Conservation (phyloP, 1,140 invertebrate genomes). For the Heliconius nattereri region DNA sequence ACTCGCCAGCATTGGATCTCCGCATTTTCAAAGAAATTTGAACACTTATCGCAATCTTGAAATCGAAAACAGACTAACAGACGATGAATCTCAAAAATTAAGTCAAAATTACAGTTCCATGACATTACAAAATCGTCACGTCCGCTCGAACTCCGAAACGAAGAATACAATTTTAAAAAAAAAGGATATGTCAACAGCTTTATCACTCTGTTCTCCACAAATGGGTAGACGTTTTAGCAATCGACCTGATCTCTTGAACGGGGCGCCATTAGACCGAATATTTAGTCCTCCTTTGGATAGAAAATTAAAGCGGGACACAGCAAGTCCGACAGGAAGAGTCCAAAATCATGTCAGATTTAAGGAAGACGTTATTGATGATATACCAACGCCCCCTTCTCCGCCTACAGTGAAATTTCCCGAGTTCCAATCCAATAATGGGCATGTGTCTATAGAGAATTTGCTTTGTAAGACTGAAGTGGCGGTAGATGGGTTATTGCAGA, state of each 20-base stretch:
- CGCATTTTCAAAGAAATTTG: conserved; percentile 81
- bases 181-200: conserved; percentile 74
- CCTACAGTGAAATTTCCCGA: conserved; percentile 74
- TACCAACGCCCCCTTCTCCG: conserved; percentile 76
- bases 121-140: conserved; percentile 71
- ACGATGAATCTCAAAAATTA: conserved; percentile 61
- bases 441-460: conserved; percentile 83
- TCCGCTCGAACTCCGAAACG: conserved; percentile 77
- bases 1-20: conserved; percentile 83
- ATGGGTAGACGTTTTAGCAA: conserved; percentile 78
- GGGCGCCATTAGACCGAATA: conserved; percentile 62
- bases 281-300: conserved; percentile 65
- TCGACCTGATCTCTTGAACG: conserved; percentile 66
- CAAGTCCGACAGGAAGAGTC: conserved; percentile 62
- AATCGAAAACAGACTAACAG: conserved; percentile 65
- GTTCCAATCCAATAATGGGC: conserved; percentile 79
- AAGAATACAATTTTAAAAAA: conserved; percentile 78
- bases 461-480: conserved; percentile 85
- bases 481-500: conserved; percentile 84
- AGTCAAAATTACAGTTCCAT: conserved; percentile 78
- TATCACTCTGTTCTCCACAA: conserved; percentile 80
- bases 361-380: conserved; percentile 74
- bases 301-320: conserved; percentile 62
- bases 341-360: conserved; percentile 79
- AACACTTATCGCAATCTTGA: conserved; percentile 81